Evolutionary conservation across 2,888 invertebrate genomes (phyloP).

Genomic region (Onchidella celtica): DNA sequence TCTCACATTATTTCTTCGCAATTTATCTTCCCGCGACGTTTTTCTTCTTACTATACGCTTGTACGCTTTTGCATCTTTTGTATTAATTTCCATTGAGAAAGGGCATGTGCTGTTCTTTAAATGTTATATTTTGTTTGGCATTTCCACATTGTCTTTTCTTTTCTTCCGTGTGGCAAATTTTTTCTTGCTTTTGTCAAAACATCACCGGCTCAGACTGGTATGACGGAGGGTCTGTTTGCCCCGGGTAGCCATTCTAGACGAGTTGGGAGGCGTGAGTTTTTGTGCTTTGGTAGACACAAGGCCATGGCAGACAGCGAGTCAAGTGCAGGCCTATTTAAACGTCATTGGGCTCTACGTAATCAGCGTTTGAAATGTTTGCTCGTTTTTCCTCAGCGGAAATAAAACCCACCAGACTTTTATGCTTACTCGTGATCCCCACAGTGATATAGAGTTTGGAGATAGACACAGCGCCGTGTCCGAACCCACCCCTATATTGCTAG

Average conservation of each 20-base stretch:
- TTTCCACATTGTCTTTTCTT: no score
- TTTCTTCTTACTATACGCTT: no score
- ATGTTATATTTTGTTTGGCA: no score
- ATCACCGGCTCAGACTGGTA: neutral
- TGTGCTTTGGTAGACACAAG: neutral
- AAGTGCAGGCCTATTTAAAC: neutral
- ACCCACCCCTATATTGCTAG: neutral
- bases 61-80: no score
- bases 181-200: no score
- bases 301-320: neutral
- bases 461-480: neutral
- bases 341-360: neutral
- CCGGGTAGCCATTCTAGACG: neutral
- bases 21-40: no score
- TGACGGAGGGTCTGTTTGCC: neutral
- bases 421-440: neutral
- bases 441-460: neutral
- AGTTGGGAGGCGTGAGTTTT: constrained; percentile 1
- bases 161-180: no score
- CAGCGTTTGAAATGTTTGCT: constrained; percentile 4
- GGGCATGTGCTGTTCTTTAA: no score
- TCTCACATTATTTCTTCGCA: no score
- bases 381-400: neutral
- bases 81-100: no score
- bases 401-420: neutral